Evolutionary conservation across 2,888 invertebrate genomes (phyloP).

Genomic region (Hypsopygia costalis): DNA sequence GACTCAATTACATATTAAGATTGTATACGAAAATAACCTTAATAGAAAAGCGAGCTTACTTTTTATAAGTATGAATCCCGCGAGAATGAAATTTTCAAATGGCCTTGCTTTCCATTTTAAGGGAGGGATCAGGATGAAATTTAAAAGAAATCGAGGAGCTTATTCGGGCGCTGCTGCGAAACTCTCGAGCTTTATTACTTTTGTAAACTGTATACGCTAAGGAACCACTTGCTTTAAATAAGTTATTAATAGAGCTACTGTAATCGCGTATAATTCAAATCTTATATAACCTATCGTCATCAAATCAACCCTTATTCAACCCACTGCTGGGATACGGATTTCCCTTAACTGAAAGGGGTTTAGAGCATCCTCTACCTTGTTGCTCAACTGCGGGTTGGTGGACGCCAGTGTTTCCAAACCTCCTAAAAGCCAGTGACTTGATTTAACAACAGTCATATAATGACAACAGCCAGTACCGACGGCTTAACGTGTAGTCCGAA

Average conservation of each 20-base stretch:
- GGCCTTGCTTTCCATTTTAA: conserved; percentile 28
- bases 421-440: too few relatives aligned
- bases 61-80: conserved; percentile 16
- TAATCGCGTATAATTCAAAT: neutral
- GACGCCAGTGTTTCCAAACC: too few relatives aligned
- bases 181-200: conserved; percentile 38
- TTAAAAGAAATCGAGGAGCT: conserved; percentile 35
- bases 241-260: neutral
- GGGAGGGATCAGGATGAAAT: conserved; percentile 32
- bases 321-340: too few relatives aligned
- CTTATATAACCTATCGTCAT: too few relatives aligned
- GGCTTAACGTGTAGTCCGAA: too few relatives aligned
- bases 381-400: too few relatives aligned
- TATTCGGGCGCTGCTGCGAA: conserved; percentile 25
- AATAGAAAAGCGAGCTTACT: conserved; percentile 10
- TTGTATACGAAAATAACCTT: neutral
- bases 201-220: conserved; percentile 25
- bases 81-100: conserved; percentile 30
- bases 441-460: too few relatives aligned
- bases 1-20: neutral
- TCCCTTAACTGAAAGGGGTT: too few relatives aligned
- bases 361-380: too few relatives aligned
- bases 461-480: too few relatives aligned
- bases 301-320: too few relatives aligned
- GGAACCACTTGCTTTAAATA: conserved; percentile 18